Evolutionary conservation across 1,140 invertebrate species (phyloP).

Genomic region (Melipona quadrifasciata): DNA sequence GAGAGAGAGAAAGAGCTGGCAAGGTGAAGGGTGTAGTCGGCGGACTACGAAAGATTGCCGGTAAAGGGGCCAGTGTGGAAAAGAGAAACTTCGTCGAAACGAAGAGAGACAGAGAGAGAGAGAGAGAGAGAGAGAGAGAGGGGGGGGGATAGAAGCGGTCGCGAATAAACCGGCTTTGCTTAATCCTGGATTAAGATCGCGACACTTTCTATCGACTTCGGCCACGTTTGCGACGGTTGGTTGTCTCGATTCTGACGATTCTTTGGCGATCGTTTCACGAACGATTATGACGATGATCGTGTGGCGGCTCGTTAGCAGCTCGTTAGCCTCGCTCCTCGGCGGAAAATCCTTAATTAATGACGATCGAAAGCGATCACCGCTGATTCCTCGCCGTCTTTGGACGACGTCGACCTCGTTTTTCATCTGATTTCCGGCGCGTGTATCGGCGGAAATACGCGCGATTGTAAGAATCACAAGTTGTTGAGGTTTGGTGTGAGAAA

Average conservation of each 20-base stretch:
- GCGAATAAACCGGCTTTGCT: neutral
- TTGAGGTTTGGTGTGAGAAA: too few relatives aligned
- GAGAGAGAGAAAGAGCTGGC: neutral
- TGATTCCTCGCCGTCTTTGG: conserved; percentile 6
- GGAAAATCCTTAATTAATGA: conserved; percentile 68
- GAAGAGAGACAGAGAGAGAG: neutral
- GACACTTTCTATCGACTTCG: neutral
- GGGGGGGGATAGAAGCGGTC: neutral
- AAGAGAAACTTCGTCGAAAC: neutral
- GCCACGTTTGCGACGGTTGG: neutral
- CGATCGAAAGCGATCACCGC: conserved; percentile 23
- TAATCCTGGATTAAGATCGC: conserved; percentile 25
- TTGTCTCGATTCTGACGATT: neutral
- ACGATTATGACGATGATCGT: conserved; percentile 65
- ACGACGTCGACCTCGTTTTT: neutral
- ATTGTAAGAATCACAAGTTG: too few relatives aligned
- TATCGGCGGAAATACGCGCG: neutral
- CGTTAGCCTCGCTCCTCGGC: conserved; percentile 62
- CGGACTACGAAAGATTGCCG: conserved; percentile 1
- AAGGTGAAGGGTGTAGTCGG: conserved; percentile 27
- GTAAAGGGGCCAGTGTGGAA: neutral
- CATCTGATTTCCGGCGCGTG: neutral
- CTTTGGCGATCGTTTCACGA: neutral
- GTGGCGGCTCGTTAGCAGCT: conserved; percentile 72
- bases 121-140: neutral